A percentile compares a stretch with the other conserved stretches of the same genome.
Conservation (phyloP, 2,113 vertebrate genomes). For the Passerina amoena region DNA sequence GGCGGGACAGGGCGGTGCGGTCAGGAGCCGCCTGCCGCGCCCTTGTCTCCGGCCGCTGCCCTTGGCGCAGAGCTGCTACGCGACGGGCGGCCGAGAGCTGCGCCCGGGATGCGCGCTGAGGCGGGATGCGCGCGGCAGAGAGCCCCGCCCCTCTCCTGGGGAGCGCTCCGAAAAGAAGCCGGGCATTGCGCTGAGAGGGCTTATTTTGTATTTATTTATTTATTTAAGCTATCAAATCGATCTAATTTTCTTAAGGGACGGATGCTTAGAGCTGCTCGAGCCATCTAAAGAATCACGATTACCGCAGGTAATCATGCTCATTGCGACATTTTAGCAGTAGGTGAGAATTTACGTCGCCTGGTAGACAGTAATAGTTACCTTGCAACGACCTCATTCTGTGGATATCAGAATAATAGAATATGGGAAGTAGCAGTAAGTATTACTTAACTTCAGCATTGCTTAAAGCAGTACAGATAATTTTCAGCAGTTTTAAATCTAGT, state of each 20-base stretch:
- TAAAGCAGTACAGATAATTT: neutral
- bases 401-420: neutral
- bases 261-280: neutral
- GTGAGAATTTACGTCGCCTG: neutral
- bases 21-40: neutral
- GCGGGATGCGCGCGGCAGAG: accelerated
- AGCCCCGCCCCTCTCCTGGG: neutral
- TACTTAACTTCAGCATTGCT: neutral
- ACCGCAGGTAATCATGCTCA: neutral
- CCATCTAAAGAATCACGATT: neutral
- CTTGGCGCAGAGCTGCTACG: no score
- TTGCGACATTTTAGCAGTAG: neutral
- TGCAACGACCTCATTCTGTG: neutral
- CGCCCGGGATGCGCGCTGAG: no score
- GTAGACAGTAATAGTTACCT: neutral
- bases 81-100: no score
- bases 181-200: neutral
- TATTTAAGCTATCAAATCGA: neutral
- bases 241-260: neutral
- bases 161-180: accelerated
- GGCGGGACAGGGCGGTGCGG: no score
- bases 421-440: neutral
- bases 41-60: accelerated
- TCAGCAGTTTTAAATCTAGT: neutral
- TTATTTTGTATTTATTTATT: neutral